Evolutionary conservation across 2,113 vertebrate genomes (phyloP).

Genomic region (Macquaria australasica): DNA sequence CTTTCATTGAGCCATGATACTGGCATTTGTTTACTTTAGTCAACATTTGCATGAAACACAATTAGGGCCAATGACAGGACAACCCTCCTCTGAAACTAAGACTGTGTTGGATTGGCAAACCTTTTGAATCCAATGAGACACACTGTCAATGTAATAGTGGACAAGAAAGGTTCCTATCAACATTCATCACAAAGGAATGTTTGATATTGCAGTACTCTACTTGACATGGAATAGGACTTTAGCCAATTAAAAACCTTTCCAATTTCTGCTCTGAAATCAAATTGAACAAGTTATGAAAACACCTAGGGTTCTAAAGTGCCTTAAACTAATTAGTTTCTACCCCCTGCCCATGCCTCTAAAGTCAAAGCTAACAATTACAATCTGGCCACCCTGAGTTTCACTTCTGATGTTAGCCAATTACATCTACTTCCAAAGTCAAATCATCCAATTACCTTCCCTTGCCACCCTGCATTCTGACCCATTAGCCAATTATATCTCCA

Average conservation of each 20-base stretch:
- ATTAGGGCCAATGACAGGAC: background rate
- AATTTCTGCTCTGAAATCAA: conserved; percentile 50
- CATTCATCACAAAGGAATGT: conserved; percentile 10
- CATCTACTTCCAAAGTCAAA: conserved; percentile 60
- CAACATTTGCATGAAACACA: conserved; percentile 11
- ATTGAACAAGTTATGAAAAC: conserved; percentile 47
- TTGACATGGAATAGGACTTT: conserved; percentile 22
- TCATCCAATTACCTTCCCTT: conserved; percentile 55
- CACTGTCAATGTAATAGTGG: conserved; percentile 3
- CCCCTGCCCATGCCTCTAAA: conserved; percentile 40
- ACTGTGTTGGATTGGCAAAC: background rate
- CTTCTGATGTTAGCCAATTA: conserved; percentile 63
- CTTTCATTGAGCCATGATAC: background rate
- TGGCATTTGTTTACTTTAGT: background rate
- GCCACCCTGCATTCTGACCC: conserved; percentile 30
- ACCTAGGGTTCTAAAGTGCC: conserved; percentile 47
- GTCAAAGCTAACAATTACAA: conserved; percentile 59
- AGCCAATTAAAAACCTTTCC: conserved; percentile 61
- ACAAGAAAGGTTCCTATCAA: background rate
- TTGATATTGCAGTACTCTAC: background rate
- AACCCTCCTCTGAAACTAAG: background rate
- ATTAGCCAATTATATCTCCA: conserved; percentile 57
- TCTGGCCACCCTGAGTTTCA: conserved; percentile 22
- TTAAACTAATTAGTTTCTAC: conserved; percentile 51
- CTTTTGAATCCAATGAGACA: background rate